Base-by-base conservation (phyloP, 2,888 invertebrate genomes). In the Meandrusa payeni region DNA sequence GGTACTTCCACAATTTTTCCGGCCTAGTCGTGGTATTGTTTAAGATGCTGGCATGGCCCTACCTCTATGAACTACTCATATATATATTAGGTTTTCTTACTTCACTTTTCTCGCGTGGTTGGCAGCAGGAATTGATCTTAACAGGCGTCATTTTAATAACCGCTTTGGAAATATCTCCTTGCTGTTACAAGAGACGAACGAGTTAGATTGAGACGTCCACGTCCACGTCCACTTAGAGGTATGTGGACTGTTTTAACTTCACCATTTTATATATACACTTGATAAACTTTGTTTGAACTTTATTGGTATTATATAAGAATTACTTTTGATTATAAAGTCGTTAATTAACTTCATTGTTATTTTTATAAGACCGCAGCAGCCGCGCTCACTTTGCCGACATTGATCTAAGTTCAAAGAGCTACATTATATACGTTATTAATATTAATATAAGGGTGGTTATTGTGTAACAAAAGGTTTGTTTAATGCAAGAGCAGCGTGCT, bases 171-270 rank as follows among this genome's bases (percentile, higher is more conserved):
- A 51, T 46, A 59, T 57, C 54, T 54, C 45, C 48, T 44, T 50
- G 44, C 42, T 49, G 54, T 55, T 57, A 74, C 69, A 62, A 59
- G 61, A 76, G 71, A 76, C 76, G 73, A 74, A 64, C 63, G 53
- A 67, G 59, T 66, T 68, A 62, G 75, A 83, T 83, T 81, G 81
- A 83, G 79, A 73, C 15, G 13, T 41, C 19, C 74, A 75, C 80
- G 4, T 15, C 15, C 57, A 63, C 58, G 56, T 69, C 71, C 66
- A 71, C 74, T 71, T 64, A 58, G 59, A 41, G 69, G 76, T 72
- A 79, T 78, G 73, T 64, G 59, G 67, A 67, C 60, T 63, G 69
- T 57, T 46, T 47, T 47, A 41, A 24, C 12, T 47, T 43, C 31
- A 32, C 38, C 43, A 46, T 37, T 10, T 6, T 41, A 28, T 17